phyloP scores from a whole-genome alignment of 2,113 vertebrate genomes.

The Colistium nudipinnis region DNA sequence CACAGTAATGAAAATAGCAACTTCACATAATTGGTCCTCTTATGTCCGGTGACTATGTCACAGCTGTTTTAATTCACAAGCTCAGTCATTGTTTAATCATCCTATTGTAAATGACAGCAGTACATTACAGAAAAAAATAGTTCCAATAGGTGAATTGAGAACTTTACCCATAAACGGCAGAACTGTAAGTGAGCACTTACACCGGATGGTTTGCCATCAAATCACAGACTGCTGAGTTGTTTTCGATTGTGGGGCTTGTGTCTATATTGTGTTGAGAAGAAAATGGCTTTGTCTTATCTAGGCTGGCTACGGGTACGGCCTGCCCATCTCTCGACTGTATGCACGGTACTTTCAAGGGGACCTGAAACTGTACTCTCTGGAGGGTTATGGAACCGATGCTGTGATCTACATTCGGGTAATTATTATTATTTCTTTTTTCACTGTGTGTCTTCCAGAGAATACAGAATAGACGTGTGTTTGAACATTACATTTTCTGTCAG shows the following conservation, averaged over 20 bases:
- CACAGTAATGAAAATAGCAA: too few relatives aligned
- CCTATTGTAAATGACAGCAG: too few relatives aligned
- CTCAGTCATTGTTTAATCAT: too few relatives aligned
- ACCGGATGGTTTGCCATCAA: too few relatives aligned
- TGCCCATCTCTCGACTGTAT: constrained; percentile 96
- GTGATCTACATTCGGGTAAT: constrained; percentile 95
- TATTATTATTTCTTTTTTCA: background rate
- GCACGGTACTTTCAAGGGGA: constrained; percentile 98
- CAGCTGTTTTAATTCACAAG: too few relatives aligned
- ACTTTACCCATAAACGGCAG: too few relatives aligned
- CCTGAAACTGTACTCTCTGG: constrained; percentile 95
- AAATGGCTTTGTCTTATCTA: constrained; percentile 50
- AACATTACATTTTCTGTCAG: constrained; percentile 66
- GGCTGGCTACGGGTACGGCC: constrained; percentile 97
- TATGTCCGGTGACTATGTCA: too few relatives aligned
- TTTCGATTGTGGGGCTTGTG: background rate
- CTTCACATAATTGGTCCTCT: too few relatives aligned
- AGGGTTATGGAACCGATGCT: constrained; percentile 95
- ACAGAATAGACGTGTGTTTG: background rate
- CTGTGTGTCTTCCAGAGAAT: background rate
- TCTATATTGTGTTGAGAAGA: background rate
- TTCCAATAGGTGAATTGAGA: too few relatives aligned
- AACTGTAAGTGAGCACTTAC: too few relatives aligned
- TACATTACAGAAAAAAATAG: too few relatives aligned
- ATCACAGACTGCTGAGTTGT: too few relatives aligned